Base-by-base conservation (phyloP, 1,140 invertebrate genomes). In the Drosophila pseudoobscura region DNA sequence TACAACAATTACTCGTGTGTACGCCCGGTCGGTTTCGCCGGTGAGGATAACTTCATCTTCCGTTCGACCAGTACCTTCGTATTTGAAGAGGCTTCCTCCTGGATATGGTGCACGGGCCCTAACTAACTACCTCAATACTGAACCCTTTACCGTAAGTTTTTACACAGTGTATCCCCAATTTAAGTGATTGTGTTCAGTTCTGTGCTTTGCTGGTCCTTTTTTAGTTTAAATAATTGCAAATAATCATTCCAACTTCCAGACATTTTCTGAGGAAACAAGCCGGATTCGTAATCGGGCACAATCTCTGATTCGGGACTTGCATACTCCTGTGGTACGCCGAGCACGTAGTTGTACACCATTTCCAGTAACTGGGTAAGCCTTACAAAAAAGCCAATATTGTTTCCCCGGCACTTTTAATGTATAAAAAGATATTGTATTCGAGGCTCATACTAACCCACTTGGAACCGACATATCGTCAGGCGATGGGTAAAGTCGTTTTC, bases 201-300 rank as follows among this genome's bases (percentile, higher is more conserved):
- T 39, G 31, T 39, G 22, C 20, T n/a, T 41, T 43, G 39, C 47
- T 31, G 15, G 5, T 9, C 2, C 26, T 22, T 2, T 13, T 1
- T 43, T 29, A 24, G 26, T 22, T 26, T 15, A 8, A 5, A 20
- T 43, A 15, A 20, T 35, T 29, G 29, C 0, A 50, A 62, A 59
- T n/a, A 26, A 15, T 44, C 20, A 45, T 46, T 55, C 31, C 26
- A 29, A 46, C 45, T 84, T 71, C 5, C 74, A 97, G 96, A 93
- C 93, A 63, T 97, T 96, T 92, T 95, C 96, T 90, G 96, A 96
- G 91, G 96, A 96, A 92, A 94, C 95, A 52, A 94, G 94, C 80
- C 93, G 94, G 70, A 97, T 97, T 90, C 94, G 96, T 59, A 94
- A 96, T 15, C 94, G 95, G 78, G 95, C 96, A 13, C 94, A 95